Evolutionary conservation across 2,797 vertebrate species (phyloP).

Genomic region (Myotis planiceps): DNA sequence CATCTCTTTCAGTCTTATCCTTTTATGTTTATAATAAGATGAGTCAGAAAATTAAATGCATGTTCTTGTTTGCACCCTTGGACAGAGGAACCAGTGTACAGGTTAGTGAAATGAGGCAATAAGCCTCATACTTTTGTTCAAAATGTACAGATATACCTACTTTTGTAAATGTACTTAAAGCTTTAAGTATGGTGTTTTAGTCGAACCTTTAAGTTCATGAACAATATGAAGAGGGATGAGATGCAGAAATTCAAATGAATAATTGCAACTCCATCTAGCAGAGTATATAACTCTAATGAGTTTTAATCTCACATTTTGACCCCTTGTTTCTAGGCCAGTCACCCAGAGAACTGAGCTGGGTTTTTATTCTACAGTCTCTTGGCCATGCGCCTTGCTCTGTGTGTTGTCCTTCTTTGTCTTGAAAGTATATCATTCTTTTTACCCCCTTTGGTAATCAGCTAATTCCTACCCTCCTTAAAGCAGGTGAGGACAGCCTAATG

Average conservation of each 20-base stretch:
- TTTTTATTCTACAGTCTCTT: neutral
- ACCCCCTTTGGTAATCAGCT: neutral
- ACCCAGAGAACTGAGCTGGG: neutral
- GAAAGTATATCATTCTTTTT: neutral
- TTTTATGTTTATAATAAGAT: slow-evolving; percentile 53
- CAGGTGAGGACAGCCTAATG: neutral
- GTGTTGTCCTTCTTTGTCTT: neutral
- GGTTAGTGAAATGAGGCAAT: neutral
- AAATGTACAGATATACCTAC: neutral
- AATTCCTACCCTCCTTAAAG: neutral
- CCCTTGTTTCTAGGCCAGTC: neutral
- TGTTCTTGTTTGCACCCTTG: neutral
- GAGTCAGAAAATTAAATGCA: slow-evolving; percentile 59
- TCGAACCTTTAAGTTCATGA: slow-evolving; percentile 5
- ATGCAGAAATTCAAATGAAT: neutral
- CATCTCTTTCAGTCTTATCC: slow-evolving; percentile 40
- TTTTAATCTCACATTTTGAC: neutral
- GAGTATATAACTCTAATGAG: neutral
- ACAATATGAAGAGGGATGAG: neutral
- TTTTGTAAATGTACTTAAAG: neutral
- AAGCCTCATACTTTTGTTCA: neutral
- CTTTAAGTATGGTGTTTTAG: neutral
- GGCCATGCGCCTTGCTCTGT: neutral
- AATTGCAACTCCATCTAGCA: neutral
- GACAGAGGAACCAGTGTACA: neutral